Base-by-base conservation (phyloP, 2,113 vertebrate genomes). In the Xenopus tropicalis region DNA sequence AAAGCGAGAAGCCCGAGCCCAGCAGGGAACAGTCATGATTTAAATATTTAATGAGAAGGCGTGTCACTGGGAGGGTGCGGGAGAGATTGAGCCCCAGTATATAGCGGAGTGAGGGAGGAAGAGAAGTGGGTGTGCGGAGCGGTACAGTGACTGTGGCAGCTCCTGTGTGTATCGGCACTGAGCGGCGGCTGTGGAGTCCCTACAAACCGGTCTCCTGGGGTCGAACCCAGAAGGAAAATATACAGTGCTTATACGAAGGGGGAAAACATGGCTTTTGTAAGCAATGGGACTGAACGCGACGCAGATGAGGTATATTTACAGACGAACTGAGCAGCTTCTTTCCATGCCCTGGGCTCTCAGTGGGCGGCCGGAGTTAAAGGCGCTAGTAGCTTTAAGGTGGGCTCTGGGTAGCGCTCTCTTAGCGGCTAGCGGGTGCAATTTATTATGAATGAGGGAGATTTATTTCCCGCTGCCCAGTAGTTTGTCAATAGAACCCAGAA, bases 251-350 rank as follows among this genome's bases (percentile, higher is more conserved):
- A 43, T 8, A 22, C 2, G 20, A 2, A 25, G 24, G 66, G 16
- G 13, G 16, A 17, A 54, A 74, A 54, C 24, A 76, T 76, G 73
- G 73, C 73, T 66, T 61, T 44, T 24, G 73, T 69, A 4, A 54
- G 73, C 48, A 69, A 76, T 21, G 73, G 59, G 9, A 46, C 46
- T 3, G 72, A 42, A 20, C 14, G 23, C 4, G 72, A 75, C 14
- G 73, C 24, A n/a, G 73, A 62, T 14, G 72, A 75, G 72, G 72
- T 75, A 74, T 12, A 14, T 29, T 22, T 22, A 10, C 14, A 59
- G 23, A 14, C 11, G 57, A 9, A 16, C 13, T 5, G 16, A 16
- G 21, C 11, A 10, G 57, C 12, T 57, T 20, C 1, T 17, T 11
- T 21, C 54, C 54, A 19, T 21, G 54, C 19, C 20, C 20, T 14